Evolutionary conservation across 2,888 invertebrate species (phyloP), one percentile per base, ranked within the genome.

Genomic region (Arenicola marina): DNA sequence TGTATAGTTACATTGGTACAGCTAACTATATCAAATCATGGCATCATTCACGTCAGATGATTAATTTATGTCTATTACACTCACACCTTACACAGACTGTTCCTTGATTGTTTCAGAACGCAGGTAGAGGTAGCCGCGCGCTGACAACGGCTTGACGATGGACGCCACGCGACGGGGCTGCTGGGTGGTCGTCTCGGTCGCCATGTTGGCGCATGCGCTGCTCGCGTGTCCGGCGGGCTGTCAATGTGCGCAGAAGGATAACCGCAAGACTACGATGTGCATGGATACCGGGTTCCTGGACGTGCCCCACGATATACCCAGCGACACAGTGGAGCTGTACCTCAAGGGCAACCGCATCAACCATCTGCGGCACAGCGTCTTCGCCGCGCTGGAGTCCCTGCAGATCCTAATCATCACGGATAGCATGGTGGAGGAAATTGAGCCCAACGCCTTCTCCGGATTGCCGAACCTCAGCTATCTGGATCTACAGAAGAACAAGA

Each of bases 361-460:
- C 32, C 51, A 43, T 1, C 61, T 67, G 34, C 56, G 33, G 18
- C 51, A 59, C 32, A 62, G 62, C 18, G 51, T 28, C 24, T 64
- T 67, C 38, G 28, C 51, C 28, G 33, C 53, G 4, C 56, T 64
- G 18, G 32, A 21, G 18, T 38, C 32, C 29, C 59, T 67, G 18
- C 33, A 59, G 29, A 64, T 56, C 4, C 64, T 67, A 2, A 48
- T 58, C 4, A 45, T 67, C 34, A 59, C 61, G 1, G 34, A 67
- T 29, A 62, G 64, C 46, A 44, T 59, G n/a, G 57, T 67, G 26
- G 59, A 67, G 56, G 31, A 38, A 29, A 64, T 67, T 33, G 64
- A 67, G 34, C 59, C 62, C 21, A 67, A 67, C 51, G 67, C 67
- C 45, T 67, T 67, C 56, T 32, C 45, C 2, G 62, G 64, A 18